Percentiles rank a stretch among this genome's conserved stretches.
phyloP scores from a whole-genome alignment of 2,888 invertebrate species.

The Nomada fucata region DNA sequence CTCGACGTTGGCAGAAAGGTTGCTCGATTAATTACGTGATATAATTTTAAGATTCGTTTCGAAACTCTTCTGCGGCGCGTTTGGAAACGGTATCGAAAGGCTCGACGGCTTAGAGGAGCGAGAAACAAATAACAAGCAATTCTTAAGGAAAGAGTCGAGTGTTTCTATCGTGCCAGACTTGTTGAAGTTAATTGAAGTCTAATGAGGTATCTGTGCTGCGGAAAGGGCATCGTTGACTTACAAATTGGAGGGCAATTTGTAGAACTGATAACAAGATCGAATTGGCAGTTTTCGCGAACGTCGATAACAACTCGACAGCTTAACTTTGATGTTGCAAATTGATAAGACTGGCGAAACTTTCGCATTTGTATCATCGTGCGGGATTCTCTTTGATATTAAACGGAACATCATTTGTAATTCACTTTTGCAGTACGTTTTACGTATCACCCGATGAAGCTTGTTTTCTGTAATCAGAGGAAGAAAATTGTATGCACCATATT shows the following conservation, averaged over 20 bases:
- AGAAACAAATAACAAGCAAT: conserved; percentile 19
- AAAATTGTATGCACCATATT: too few relatives aligned
- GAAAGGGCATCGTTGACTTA: not conserved
- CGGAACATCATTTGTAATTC: too few relatives aligned
- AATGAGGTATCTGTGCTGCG: not conserved
- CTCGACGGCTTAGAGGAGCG: not conserved
- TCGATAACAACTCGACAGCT: not conserved
- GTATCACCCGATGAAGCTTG: too few relatives aligned
- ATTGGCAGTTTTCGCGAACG: not conserved
- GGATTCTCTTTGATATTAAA: too few relatives aligned
- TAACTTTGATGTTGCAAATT: not conserved
- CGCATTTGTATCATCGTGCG: not conserved
- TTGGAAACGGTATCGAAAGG: not conserved
- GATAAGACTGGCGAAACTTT: not conserved
- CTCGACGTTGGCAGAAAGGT: not conserved
- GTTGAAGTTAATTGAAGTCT: not conserved
- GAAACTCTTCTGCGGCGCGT: not conserved
- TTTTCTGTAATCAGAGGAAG: too few relatives aligned
- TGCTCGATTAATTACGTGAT: not conserved
- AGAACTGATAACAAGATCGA: not conserved
- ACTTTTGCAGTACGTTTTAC: too few relatives aligned
- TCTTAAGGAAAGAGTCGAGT: not conserved
- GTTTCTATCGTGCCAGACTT: not conserved
- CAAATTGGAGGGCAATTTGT: not conserved
- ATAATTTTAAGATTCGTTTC: not conserved